Percentiles rank a stretch among this genome's conserved stretches.
Conservation (phyloP, 2,888 invertebrate genomes). For the Oscheius sp. region DNA sequence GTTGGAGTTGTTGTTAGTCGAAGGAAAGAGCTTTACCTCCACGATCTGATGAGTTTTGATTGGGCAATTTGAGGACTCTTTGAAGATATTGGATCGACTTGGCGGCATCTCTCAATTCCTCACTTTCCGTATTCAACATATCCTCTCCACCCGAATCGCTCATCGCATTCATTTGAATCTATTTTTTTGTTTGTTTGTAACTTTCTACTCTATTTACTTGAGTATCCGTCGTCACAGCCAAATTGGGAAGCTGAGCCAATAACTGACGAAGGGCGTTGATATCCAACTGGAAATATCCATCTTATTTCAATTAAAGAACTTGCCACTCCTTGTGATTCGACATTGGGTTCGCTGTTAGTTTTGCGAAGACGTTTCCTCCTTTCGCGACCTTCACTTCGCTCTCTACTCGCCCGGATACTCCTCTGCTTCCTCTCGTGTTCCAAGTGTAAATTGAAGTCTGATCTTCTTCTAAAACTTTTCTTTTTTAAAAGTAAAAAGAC, state of each 20-base stretch:
- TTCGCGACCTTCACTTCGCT: slow-evolving; percentile 47
- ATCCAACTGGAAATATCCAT: slow-evolving; percentile 39
- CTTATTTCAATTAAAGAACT: too few species aligned
- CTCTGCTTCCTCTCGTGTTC: slow-evolving; percentile 45
- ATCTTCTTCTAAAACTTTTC: slow-evolving; percentile 44
- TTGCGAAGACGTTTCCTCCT: slow-evolving; percentile 53
- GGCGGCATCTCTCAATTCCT: slow-evolving; percentile 67
- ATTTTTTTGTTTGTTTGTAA: too few species aligned
- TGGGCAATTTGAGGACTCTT: slow-evolving; percentile 55
- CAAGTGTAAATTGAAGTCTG: slow-evolving; percentile 54
- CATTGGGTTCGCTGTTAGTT: slow-evolving; percentile 64
- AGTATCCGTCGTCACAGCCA: slow-evolving; percentile 25
- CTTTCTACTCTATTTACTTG: slow-evolving; percentile 6
- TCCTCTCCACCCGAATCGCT: slow-evolving; percentile 52
- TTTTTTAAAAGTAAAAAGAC: background rate
- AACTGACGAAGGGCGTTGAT: slow-evolving; percentile 52
- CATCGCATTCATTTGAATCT: slow-evolving; percentile 28
- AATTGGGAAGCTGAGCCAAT: slow-evolving; percentile 43
- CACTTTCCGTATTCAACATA: slow-evolving; percentile 61
- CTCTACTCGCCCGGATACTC: slow-evolving; percentile 46
- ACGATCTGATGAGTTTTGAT: slow-evolving; percentile 46
- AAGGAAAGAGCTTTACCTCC: slow-evolving; percentile 26
- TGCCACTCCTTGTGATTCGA: slow-evolving; percentile 50
- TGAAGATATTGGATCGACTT: slow-evolving; percentile 63
- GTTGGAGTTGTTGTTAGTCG: background rate